phyloP scores from a whole-genome alignment of 1,140 invertebrate species.

The Psix sp. region DNA sequence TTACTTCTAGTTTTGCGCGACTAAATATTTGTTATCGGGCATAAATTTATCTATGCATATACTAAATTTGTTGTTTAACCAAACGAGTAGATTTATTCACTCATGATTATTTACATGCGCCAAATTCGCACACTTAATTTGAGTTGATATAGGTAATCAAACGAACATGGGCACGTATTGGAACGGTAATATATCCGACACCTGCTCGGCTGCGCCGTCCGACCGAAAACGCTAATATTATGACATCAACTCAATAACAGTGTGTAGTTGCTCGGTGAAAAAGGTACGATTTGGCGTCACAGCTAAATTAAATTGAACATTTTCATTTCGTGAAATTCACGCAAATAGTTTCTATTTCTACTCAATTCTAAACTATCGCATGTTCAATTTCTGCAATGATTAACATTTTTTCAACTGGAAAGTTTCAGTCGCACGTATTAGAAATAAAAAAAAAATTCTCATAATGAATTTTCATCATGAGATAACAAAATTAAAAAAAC shows the following conservation, averaged over 20 bases:
- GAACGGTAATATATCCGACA: conserved; percentile 30
- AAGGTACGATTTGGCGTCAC: conserved; percentile 8
- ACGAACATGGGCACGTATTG: conserved; percentile 19
- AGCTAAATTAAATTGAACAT: conserved; percentile 15
- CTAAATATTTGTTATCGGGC: no score
- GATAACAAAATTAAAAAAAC: no score
- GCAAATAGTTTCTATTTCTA: no score
- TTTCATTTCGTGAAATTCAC: conserved; percentile 25
- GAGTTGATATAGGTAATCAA: conserved; percentile 30
- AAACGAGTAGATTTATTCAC: conserved; percentile 9
- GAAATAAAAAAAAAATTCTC: no score
- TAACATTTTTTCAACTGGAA: no score
- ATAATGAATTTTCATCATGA: no score
- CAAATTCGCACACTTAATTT: conserved; percentile 33
- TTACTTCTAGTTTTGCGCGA: no score
- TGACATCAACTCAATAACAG: conserved; percentile 40
- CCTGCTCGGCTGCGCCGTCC: conserved; percentile 7
- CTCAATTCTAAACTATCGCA: not conserved
- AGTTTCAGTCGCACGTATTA: no score
- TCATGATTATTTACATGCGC: conserved; percentile 24
- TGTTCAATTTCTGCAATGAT: no score
- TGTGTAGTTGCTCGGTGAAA: conserved; percentile 13
- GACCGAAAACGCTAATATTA: conserved; percentile 41
- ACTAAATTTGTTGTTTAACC: conserved; percentile 1
- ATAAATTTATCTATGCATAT: no score